phyloP scores from a whole-genome alignment of 2,113 vertebrate species.

The Gnathochromis pfefferi region DNA sequence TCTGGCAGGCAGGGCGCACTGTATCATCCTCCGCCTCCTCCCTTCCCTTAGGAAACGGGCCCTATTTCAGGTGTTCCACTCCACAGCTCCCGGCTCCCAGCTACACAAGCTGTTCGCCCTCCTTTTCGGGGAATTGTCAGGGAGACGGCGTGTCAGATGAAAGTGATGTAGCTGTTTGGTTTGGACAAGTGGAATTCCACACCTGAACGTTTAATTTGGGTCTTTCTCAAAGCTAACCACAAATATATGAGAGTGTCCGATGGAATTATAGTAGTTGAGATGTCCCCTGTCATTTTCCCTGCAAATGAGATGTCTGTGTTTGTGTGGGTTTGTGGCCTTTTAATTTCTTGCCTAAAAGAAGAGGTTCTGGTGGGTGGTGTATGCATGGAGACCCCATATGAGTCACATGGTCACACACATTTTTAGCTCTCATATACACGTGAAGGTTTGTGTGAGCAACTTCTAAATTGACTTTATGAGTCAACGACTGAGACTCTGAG shows the following conservation, averaged over 20 bases:
- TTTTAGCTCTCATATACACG: neutral
- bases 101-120: conserved; percentile 20
- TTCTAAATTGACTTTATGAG: conserved; percentile 53
- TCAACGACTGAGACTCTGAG: conserved; percentile 29
- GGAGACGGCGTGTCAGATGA: neutral
- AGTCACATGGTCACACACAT: conserved; percentile 14
- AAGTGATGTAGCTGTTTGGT: neutral
- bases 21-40: conserved; percentile 41
- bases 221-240: neutral
- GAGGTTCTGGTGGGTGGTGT: conserved; percentile 15
- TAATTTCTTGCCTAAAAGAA: conserved; percentile 27
- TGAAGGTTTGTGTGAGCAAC: conserved; percentile 7
- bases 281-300: conserved; percentile 19
- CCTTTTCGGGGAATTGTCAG: neutral
- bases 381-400: conserved; percentile 22
- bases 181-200: conserved; percentile 3
- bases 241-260: neutral
- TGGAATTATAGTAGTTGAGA: neutral
- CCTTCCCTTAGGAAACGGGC: conserved; percentile 37
- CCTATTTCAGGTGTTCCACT: conserved; percentile 58
- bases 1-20: conserved; percentile 36
- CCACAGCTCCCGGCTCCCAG: conserved; percentile 8
- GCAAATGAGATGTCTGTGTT: conserved; percentile 17
- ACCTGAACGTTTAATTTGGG: conserved; percentile 16
- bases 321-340: conserved; percentile 49